phyloP scores from a whole-genome alignment of 2,797 vertebrate genomes.

The Myotis findleyi region DNA sequence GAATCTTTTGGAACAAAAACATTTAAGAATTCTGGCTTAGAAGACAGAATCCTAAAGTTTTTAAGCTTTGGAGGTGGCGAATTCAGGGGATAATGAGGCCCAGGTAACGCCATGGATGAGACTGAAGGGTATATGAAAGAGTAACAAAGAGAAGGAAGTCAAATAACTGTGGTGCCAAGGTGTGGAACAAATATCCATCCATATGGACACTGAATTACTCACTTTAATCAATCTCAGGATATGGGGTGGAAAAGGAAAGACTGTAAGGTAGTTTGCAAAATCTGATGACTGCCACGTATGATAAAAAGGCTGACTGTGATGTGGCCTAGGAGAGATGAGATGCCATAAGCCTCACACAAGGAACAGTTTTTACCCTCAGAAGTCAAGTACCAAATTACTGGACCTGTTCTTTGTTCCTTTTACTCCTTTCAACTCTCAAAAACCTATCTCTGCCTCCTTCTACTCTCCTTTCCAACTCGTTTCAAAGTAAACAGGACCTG shows the following conservation, averaged over 20 bases:
- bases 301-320: not conserved
- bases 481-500: conserved; percentile 3
- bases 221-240: not conserved
- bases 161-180: not conserved
- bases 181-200: not conserved
- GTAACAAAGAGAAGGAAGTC: not conserved
- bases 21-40: not conserved
- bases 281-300: not conserved
- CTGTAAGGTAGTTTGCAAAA: not conserved
- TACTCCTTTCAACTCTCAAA: not conserved
- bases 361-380: not conserved
- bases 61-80: not conserved
- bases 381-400: not conserved
- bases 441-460: not conserved
- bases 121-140: not conserved
- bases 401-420: not conserved
- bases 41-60: not conserved
- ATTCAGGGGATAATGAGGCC: not conserved
- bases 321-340: not conserved
- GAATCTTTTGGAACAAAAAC: not conserved
- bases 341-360: not conserved
- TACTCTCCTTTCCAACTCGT: not conserved
- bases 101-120: not conserved
- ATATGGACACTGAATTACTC: not conserved
- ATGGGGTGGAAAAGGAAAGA: not conserved